Evolutionary conservation across 2,113 vertebrate species (phyloP).

Genomic region (Anseranas semipalmata): DNA sequence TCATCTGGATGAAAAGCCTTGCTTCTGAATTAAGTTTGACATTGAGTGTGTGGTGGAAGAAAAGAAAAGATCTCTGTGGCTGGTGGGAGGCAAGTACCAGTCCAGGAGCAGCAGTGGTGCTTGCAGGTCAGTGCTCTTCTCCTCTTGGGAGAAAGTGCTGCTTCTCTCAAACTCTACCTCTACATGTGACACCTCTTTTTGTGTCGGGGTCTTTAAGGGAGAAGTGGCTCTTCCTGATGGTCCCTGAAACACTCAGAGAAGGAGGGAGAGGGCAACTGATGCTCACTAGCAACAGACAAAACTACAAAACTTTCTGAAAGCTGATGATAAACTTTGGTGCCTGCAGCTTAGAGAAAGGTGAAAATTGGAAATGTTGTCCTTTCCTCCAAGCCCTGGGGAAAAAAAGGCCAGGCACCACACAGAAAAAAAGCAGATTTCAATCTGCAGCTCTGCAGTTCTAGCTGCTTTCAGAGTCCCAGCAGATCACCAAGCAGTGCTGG

Average conservation of each 20-base stretch:
- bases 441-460: background rate
- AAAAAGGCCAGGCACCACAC: background rate
- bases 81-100: background rate
- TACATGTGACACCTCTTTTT: fast-evolving
- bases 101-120: fast-evolving
- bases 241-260: background rate
- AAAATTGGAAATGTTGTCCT: background rate
- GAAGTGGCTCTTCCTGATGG: background rate
- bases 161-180: background rate
- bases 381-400: background rate
- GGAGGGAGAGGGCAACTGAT: background rate
- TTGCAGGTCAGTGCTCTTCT: fast-evolving
- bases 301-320: background rate
- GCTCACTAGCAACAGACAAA: background rate
- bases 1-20: background rate
- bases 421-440: background rate
- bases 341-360: background rate
- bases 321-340: background rate
- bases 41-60: fast-evolving
- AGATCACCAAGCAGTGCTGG: background rate
- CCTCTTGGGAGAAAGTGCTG: fast-evolving
- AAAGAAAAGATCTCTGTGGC: fast-evolving
- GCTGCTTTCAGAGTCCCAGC: background rate
- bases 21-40: background rate
- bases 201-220: background rate